Evolutionary conservation across 2,113 vertebrate species (phyloP).

Genomic region (Brachyistius frenatus): DNA sequence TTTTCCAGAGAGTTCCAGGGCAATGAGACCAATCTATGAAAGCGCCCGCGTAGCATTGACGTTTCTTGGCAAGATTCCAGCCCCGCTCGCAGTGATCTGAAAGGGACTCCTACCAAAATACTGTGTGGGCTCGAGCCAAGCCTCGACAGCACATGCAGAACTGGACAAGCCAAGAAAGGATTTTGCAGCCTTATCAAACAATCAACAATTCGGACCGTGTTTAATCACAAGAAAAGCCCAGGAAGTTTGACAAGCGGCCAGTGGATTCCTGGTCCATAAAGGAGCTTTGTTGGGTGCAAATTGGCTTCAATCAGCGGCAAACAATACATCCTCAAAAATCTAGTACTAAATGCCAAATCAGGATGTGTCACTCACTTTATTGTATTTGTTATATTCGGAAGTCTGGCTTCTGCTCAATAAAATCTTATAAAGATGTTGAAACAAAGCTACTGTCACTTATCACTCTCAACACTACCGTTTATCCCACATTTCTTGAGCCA

Average conservation of each 20-base stretch:
- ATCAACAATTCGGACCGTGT: conserved; percentile 3
- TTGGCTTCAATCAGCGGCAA: conserved; percentile 6
- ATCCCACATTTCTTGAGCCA: conserved; percentile 19
- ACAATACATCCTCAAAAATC: conserved; percentile 1
- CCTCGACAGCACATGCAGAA: conserved; percentile 23
- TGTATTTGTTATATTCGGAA: background rate
- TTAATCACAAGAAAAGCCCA: conserved; percentile 35
- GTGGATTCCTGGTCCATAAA: conserved; percentile 18
- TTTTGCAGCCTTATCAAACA: conserved; percentile 42
- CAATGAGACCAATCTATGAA: conserved; percentile 54
- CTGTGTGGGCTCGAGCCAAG: conserved; percentile 31
- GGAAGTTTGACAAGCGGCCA: conserved; percentile 9
- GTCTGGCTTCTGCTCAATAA: background rate
- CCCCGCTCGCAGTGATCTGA: conserved; percentile 22
- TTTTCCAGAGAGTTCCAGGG: conserved; percentile 39
- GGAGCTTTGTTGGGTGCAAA: conserved; percentile 7
- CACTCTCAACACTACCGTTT: background rate
- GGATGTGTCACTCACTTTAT: background rate
- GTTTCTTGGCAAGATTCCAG: conserved; percentile 56
- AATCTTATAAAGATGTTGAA: conserved; percentile 10
- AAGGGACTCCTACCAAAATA: conserved; percentile 42
- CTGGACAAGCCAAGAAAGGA: conserved; percentile 37
- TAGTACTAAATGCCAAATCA: background rate
- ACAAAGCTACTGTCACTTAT: conserved; percentile 24
- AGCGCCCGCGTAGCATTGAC: conserved; percentile 41